Evolutionary conservation across 2,888 invertebrate genomes (phyloP).

Genomic region (Apantesis nais): DNA sequence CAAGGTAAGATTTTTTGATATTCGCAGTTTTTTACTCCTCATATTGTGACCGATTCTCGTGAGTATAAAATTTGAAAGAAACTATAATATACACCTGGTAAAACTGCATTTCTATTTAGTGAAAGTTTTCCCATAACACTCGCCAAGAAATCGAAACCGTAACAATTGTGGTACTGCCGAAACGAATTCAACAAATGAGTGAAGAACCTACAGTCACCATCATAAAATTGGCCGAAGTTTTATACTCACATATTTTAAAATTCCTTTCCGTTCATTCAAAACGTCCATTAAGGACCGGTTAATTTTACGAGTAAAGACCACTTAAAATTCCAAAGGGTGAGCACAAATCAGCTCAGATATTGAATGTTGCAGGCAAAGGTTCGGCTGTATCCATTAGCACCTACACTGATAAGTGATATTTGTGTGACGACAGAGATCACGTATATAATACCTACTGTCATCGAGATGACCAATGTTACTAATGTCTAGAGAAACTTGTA

Average conservation of each 20-base stretch:
- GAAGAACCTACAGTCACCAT: constrained; percentile 39
- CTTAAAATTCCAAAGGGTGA: constrained; percentile 67
- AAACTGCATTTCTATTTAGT: constrained; percentile 22
- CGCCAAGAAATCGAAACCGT: constrained; percentile 42
- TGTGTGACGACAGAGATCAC: constrained; percentile 57
- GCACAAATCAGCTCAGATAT: constrained; percentile 75
- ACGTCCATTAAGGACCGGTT: constrained; percentile 67
- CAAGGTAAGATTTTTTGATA: constrained; percentile 9
- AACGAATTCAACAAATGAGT: constrained; percentile 36
- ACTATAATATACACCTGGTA: constrained; percentile 9
- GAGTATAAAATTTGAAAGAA: constrained; percentile 4
- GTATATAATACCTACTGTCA: constrained; percentile 47
- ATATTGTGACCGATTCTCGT: constrained; percentile 1
- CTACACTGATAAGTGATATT: constrained; percentile 59
- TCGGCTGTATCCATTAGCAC: constrained; percentile 72
- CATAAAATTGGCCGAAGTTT: constrained; percentile 57
- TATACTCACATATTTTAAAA: constrained; percentile 62
- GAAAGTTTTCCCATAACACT: constrained; percentile 43
- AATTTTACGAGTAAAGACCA: constrained; percentile 69
- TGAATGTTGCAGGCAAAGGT: constrained; percentile 66
- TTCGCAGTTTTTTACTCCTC: background rate
- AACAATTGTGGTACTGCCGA: constrained; percentile 29
- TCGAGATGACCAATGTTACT: constrained; percentile 55
- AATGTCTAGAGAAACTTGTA: constrained; percentile 2
- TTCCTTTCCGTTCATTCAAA: constrained; percentile 63